phyloP scores from a whole-genome alignment of 2,888 invertebrate genomes.

The Drosophila peninsularis region DNA sequence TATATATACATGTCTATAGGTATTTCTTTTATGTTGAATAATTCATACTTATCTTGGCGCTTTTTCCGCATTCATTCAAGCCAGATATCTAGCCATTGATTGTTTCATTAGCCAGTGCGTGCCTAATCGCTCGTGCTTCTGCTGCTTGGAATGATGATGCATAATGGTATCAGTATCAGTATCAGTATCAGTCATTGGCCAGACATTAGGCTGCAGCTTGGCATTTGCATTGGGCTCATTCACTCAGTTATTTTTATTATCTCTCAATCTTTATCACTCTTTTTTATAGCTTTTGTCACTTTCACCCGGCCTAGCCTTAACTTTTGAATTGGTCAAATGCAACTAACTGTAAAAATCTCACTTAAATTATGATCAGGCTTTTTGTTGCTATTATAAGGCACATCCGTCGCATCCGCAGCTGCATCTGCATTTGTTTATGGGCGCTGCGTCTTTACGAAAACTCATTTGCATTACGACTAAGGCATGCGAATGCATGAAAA shows the following conservation, averaged over 20 bases:
- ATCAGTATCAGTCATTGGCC: conserved; percentile 33
- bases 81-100: conserved; percentile 26
- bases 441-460: conserved; percentile 21
- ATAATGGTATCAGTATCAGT: conserved; percentile 26
- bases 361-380: conserved; percentile 43
- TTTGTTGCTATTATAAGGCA: conserved; percentile 20
- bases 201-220: conserved; percentile 20
- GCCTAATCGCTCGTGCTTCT: conserved; percentile 43
- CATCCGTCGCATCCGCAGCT: conserved; percentile 46
- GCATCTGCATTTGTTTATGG: conserved; percentile 25
- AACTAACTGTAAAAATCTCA: conserved; percentile 56
- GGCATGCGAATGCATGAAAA: conserved; percentile 12
- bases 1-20: not conserved
- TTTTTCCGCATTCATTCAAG: conserved; percentile 66
- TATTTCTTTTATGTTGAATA: conserved; percentile 19
- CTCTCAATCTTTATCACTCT: conserved; percentile 8
- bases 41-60: conserved; percentile 22
- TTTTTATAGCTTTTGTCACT: conserved; percentile 35
- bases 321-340: conserved; percentile 43
- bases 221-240: too few relatives aligned
- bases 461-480: conserved; percentile 33
- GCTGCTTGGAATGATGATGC: conserved; percentile 12
- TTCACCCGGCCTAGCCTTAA: conserved; percentile 36
- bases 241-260: not conserved
- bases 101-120: conserved; percentile 32